Conservation (phyloP, 2,888 invertebrate species). For the Ditylenchus weischeri region DNA sequence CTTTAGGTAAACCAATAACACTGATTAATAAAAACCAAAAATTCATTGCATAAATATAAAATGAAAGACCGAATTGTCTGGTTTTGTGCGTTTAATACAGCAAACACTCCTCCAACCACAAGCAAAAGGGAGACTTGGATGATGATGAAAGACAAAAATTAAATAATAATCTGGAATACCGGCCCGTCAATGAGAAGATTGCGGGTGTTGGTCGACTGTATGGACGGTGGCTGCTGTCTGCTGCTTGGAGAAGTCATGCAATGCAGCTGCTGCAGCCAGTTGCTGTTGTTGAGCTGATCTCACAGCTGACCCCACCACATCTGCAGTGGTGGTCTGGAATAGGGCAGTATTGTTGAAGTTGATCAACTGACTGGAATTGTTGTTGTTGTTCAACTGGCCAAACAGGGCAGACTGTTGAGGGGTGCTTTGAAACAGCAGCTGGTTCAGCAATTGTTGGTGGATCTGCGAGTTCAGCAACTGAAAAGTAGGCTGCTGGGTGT, state of each 20-base stretch:
- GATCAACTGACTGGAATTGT: too few species aligned
- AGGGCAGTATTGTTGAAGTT: too few species aligned
- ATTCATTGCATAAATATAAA: too few species aligned
- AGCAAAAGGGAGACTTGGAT: too few species aligned
- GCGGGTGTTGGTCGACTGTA: not conserved
- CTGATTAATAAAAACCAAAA: too few species aligned
- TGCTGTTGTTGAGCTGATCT: not conserved
- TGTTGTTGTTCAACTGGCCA: too few species aligned
- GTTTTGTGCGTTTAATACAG: too few species aligned
- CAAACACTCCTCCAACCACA: too few species aligned
- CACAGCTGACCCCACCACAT: constrained; percentile 3
- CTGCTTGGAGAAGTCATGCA: constrained; percentile 4
- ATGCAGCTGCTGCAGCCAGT: not conserved
- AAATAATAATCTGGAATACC: not conserved
- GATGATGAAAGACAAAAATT: not conserved
- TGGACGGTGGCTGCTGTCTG: not conserved
- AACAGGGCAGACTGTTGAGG: too few species aligned
- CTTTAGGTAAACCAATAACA: too few species aligned
- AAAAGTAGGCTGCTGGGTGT: not conserved
- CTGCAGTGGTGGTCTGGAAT: not conserved
- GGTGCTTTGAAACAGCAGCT: not conserved
- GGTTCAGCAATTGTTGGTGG: constrained; percentile 5
- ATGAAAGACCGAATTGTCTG: too few species aligned
- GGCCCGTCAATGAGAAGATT: constrained; percentile 1
- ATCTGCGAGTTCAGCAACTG: constrained; percentile 8